Evolutionary conservation across 1,140 invertebrate species (phyloP).

Genomic region (Drosophila pruinosa): DNA sequence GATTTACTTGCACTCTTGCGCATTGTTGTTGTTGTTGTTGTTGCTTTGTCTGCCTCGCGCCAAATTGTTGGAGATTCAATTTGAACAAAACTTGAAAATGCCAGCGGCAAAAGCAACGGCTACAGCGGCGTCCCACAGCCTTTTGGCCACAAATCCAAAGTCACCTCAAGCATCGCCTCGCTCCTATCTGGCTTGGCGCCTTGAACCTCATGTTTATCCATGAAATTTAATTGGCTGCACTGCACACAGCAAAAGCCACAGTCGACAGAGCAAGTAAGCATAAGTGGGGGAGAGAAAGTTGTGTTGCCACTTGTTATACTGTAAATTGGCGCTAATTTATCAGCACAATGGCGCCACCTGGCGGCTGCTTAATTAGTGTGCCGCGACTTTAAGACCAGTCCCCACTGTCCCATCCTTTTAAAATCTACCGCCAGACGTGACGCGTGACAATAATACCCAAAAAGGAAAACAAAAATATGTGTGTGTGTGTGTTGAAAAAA

Average conservation of each 20-base stretch:
- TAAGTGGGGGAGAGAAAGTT: neutral
- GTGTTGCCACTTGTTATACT: conserved; percentile 44
- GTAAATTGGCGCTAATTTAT: conserved; percentile 51
- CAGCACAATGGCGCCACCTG: conserved; percentile 48
- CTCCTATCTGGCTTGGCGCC: neutral
- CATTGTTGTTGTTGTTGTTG: conserved; percentile 21
- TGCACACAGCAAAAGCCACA: conserved; percentile 41
- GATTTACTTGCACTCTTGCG: conserved; percentile 41
- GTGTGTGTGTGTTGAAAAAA: too few species aligned
- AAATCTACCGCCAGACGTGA: conserved; percentile 66
- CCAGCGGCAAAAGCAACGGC: conserved; percentile 34
- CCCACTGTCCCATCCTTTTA: neutral
- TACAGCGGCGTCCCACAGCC: neutral
- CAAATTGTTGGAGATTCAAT: conserved; percentile 77
- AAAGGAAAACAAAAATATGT: neutral
- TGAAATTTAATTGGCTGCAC: conserved; percentile 71
- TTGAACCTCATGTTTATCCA: conserved; percentile 63
- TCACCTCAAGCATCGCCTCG: conserved; percentile 38
- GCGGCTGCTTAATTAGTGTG: conserved; percentile 45
- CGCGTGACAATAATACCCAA: conserved; percentile 74
- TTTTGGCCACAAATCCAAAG: conserved; percentile 47
- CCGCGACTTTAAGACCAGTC: conserved; percentile 25
- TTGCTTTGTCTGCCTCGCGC: conserved; percentile 24
- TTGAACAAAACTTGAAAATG: conserved; percentile 60
- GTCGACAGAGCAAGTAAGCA: neutral